Base-by-base conservation (phyloP, 1,140 invertebrate genomes). In the Bombus difficillimus region DNA sequence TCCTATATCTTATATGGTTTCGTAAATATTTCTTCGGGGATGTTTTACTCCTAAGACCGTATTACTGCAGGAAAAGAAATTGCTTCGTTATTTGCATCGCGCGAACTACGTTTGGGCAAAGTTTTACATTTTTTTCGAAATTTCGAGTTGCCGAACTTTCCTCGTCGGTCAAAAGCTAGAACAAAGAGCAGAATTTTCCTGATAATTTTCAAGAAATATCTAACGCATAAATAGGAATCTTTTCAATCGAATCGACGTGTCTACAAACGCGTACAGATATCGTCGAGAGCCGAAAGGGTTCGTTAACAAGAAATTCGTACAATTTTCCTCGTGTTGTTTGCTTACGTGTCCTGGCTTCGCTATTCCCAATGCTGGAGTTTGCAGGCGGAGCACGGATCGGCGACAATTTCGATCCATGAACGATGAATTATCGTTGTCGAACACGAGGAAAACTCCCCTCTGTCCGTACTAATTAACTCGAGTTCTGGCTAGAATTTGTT, bases 251-350 rank as follows among this genome's bases (percentile, higher is more conserved):
- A 66, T 15, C n/a, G 0, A 15, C 13, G 62, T 18, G n/a, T 2
- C 2, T 15, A 6, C 2, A 12, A 39, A 37, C 9, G 32, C 8
- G 34, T 22, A 22, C 22, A 12, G 22, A 39, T 13, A 5, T 69
- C 22, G 22, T 28, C 22, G 68, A 28, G 9, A 12, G 22, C 0
- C 18, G 68, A 62, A 76, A n/a, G 53, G 34, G 74, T 76, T 76
- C 74, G 74, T 76, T 76, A 76, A 76, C 74, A 76, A 62, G 53
- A 76, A 59, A 59, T 39, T 76, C 25, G 34, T 53, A 25, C 3
- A 59, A 76, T 76, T 76, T 62, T 15, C 25, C 13, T 28, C 53
- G 32, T 34, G 74, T 59, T 59, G 53, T 59, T 59, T 53, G 25
- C 53, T 57, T 59, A 57, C 69, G 69, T 71, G 69, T n/a, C 39